phyloP scores from a whole-genome alignment of 1,140 invertebrate genomes.

The Caenorhabditis inopinata region DNA sequence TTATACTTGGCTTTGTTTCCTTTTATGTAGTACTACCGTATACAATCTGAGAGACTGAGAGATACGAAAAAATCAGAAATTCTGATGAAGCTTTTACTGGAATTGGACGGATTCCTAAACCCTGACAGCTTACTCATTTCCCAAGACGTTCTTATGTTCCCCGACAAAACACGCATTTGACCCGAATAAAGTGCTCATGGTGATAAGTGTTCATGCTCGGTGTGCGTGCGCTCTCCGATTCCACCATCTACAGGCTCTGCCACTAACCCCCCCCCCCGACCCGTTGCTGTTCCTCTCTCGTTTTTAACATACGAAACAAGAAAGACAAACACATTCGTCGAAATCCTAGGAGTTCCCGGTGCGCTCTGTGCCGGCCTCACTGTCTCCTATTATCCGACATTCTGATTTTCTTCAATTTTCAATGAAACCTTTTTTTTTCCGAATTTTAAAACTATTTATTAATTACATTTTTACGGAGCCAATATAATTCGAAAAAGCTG shows the following conservation, averaged over 20 bases:
- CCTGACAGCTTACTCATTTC: too few relatives aligned
- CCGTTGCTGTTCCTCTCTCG: too few relatives aligned
- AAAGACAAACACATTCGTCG: slow-evolving; percentile 19
- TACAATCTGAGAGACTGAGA: too few relatives aligned
- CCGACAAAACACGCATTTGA: background rate
- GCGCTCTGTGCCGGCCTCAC: background rate
- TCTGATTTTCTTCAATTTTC: too few relatives aligned
- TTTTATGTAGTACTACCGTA: too few relatives aligned
- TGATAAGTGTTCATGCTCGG: slow-evolving; percentile 31
- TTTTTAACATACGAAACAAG: slow-evolving; percentile 33
- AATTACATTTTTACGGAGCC: too few relatives aligned
- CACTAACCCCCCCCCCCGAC: too few relatives aligned
- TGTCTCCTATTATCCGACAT: background rate
- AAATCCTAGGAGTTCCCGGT: slow-evolving; percentile 29
- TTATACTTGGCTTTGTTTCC: too few relatives aligned
- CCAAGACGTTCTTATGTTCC: background rate
- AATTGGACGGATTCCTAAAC: too few relatives aligned
- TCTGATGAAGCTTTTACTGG: too few relatives aligned
- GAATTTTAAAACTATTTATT: background rate
- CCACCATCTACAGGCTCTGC: background rate
- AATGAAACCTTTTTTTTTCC: background rate
- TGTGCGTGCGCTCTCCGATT: background rate
- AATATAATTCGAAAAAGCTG: too few relatives aligned
- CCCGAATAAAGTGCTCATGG: slow-evolving; percentile 27
- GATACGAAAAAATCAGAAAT: too few relatives aligned